A percentile compares a stretch with the other conserved stretches of the same genome.
phyloP scores from a whole-genome alignment of 2,888 invertebrate species.

The Caenorhabditis uteleia region DNA sequence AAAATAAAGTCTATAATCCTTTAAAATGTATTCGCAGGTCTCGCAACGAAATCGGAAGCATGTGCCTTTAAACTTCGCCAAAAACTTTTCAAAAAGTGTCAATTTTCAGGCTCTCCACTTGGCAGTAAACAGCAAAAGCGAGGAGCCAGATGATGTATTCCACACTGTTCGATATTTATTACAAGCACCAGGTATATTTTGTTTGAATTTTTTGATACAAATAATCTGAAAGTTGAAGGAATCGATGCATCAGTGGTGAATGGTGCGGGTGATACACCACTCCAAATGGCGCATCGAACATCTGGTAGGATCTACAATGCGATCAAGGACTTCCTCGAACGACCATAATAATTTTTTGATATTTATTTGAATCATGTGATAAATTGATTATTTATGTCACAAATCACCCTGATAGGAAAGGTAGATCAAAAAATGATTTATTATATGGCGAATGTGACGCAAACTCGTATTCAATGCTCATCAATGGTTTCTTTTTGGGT shows the following conservation, averaged over 20 bases:
- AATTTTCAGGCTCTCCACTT: constrained; percentile 57
- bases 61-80: too few relatives aligned
- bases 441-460: too few relatives aligned
- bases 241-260: constrained; percentile 56
- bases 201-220: not conserved
- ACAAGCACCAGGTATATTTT: constrained; percentile 59
- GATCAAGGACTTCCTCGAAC: constrained; percentile 31
- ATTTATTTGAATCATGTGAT: constrained; percentile 7
- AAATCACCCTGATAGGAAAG: too few relatives aligned
- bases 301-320: constrained; percentile 40
- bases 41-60: too few relatives aligned
- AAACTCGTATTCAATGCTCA: too few relatives aligned
- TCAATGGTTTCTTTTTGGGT: too few relatives aligned
- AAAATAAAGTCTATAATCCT: too few relatives aligned
- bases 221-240: constrained; percentile 28
- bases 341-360: constrained; percentile 10
- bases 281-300: constrained; percentile 59
- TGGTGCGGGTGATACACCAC: constrained; percentile 65
- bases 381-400: too few relatives aligned
- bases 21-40: too few relatives aligned
- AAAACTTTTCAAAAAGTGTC: not conserved
- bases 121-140: constrained; percentile 59
- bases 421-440: too few relatives aligned
- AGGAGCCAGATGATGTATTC: constrained; percentile 52
- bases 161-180: constrained; percentile 61